phyloP scores from a whole-genome alignment of 2,888 invertebrate genomes.

The Amiota minor region DNA sequence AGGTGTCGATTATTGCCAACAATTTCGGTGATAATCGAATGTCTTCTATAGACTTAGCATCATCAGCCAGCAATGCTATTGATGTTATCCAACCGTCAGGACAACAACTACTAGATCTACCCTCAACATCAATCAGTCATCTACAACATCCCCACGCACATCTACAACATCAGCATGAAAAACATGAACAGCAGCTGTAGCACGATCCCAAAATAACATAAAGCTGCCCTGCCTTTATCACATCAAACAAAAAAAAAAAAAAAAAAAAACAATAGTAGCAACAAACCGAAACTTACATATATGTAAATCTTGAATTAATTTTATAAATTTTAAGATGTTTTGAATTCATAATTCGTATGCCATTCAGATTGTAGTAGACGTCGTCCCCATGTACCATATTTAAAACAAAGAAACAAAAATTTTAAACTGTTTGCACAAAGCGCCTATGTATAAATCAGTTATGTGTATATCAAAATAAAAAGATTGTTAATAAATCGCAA shows the following conservation, averaged over 20 bases:
- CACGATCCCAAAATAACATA: constrained; percentile 33
- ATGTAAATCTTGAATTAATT: constrained; percentile 48
- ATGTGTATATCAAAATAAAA: constrained; percentile 29
- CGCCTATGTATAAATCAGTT: constrained; percentile 22
- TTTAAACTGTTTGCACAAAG: constrained; percentile 59
- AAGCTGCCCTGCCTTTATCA: constrained; percentile 32
- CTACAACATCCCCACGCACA: constrained; percentile 57
- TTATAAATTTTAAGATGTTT: constrained; percentile 32
- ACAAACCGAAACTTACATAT: constrained; percentile 39
- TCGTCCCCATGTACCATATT: constrained; percentile 43
- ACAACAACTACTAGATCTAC: constrained; percentile 49
- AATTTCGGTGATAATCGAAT: constrained; percentile 60
- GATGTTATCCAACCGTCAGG: constrained; percentile 51
- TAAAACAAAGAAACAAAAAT: constrained; percentile 43
- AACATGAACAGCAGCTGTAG: constrained; percentile 50
- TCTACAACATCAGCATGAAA: constrained; percentile 47
- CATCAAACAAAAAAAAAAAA: constrained; percentile 45
- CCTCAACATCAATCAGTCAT: constrained; percentile 50
- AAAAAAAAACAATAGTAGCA: constrained; percentile 41
- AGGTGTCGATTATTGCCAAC: constrained; percentile 41
- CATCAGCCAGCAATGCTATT: constrained; percentile 65
- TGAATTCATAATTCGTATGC: constrained; percentile 31
- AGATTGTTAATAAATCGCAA: constrained; percentile 18
- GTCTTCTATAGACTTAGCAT: constrained; percentile 62
- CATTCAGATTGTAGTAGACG: constrained; percentile 25